A percentile compares a stretch with the other conserved stretches of the same genome.
phyloP scores from a whole-genome alignment of 2,113 vertebrate genomes.

The Carettochelys insculpta region DNA sequence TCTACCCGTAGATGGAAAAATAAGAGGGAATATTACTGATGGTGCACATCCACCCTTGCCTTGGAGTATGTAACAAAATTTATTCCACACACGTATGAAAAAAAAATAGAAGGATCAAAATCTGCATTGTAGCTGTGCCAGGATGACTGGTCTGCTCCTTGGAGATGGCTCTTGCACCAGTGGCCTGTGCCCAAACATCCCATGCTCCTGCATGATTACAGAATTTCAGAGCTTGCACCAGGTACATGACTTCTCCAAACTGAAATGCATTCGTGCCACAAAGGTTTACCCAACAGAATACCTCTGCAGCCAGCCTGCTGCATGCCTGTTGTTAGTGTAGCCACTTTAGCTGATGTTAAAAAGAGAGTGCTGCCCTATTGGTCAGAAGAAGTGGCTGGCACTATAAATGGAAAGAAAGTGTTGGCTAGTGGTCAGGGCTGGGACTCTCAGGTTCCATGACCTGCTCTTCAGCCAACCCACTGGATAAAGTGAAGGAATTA shows the following conservation, averaged over 20 bases:
- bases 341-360: not conserved
- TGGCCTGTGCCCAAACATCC: not conserved
- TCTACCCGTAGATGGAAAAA: no score
- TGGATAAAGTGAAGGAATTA: not conserved
- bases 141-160: not conserved
- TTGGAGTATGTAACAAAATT: no score
- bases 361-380: not conserved
- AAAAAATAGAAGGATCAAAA: no score
- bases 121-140: not conserved
- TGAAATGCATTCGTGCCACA: not conserved
- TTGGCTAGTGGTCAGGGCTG: not conserved
- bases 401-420: not conserved
- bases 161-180: accelerated
- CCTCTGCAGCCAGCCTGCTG: not conserved
- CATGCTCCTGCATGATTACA: conserved; percentile 11
- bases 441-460: not conserved
- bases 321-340: not conserved
- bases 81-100: no score
- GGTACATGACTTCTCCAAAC: accelerated
- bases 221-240: not conserved
- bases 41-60: no score
- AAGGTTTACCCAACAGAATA: conserved; percentile 6
- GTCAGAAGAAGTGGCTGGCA: not conserved
- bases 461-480: not conserved
- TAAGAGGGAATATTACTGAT: no score